These are phyloP conservation scores for Serranochromis macrocephalus DNA, from an alignment of 2,113 vertebrate species.

Conservation along the genomic window DNA sequence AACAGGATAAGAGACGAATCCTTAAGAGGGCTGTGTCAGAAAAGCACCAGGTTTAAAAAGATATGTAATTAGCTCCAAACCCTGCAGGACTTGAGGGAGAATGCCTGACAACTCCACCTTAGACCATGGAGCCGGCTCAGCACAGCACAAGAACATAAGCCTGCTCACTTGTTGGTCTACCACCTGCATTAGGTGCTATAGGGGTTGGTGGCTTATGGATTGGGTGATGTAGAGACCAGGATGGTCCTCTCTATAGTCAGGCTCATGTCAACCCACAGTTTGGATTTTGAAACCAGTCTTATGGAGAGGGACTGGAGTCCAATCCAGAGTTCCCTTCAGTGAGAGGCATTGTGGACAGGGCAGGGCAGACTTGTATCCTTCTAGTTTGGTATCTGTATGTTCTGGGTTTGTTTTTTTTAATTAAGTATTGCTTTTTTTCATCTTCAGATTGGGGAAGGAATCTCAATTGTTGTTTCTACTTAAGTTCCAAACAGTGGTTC, in stretches of 20 bases:
- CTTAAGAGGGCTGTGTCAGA: not conserved
- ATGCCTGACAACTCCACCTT: not conserved
- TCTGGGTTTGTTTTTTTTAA: not conserved
- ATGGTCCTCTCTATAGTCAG: rapidly evolving
- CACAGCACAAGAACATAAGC: not conserved
- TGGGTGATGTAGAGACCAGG: not conserved
- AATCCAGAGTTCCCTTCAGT: not conserved
- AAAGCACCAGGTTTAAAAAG: not conserved
- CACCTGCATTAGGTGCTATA: not conserved
- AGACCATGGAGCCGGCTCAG: rapidly evolving
- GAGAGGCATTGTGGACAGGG: not conserved
- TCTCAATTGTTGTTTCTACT: not conserved
- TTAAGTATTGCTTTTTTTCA: not conserved
- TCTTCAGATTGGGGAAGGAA: not conserved
- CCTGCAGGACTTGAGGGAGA: not conserved
- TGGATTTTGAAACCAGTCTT: not conserved
- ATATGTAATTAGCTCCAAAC: not conserved
- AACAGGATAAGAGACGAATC: not conserved
- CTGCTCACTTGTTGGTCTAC: not conserved
- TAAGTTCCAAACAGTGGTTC: not conserved
- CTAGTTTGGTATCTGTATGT: not conserved
- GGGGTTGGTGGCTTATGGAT: not conserved
- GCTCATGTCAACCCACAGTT: not conserved
- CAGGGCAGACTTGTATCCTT: rapidly evolving
- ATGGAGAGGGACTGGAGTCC: not conserved